Evolutionary conservation across 2,888 invertebrate genomes (phyloP).

Genomic region (Lapara coniferarum): DNA sequence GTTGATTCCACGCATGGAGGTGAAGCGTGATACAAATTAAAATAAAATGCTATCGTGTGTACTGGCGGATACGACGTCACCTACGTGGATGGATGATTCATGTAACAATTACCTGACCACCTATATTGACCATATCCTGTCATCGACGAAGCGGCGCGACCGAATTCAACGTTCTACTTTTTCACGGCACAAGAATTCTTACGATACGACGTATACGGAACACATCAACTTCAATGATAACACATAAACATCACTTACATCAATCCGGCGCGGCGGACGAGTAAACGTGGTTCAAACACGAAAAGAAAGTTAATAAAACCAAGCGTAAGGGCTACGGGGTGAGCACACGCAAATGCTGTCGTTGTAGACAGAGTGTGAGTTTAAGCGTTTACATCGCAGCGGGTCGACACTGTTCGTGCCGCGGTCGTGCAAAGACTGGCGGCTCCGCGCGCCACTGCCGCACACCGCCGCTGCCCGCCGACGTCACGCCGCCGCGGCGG

Average conservation of each 20-base stretch:
- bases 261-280: constrained; percentile 25
- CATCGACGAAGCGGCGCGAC: constrained; percentile 16
- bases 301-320: constrained; percentile 63
- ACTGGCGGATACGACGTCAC: constrained; percentile 2
- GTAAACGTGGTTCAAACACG: constrained; percentile 53
- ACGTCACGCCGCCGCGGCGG: constrained; percentile 51
- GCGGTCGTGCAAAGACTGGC: constrained; percentile 78
- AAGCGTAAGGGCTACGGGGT: constrained; percentile 60
- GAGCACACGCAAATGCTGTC: constrained; percentile 73
- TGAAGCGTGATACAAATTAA: background rate
- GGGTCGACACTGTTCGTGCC: constrained; percentile 79
- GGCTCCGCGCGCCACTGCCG: constrained; percentile 42
- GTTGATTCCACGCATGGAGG: constrained; percentile 12
- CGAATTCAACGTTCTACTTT: constrained; percentile 48
- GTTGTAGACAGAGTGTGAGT: constrained; percentile 74
- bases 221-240: constrained; percentile 61
- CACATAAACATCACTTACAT: constrained; percentile 75
- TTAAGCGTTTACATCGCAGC: constrained; percentile 82
- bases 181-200: constrained; percentile 55
- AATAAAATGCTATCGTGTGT: constrained; percentile 10
- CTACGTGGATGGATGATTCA: constrained; percentile 15
- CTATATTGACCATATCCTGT: constrained; percentile 24
- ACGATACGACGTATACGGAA: constrained; percentile 58
- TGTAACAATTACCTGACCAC: constrained; percentile 17
- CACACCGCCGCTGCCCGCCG: constrained; percentile 38